Conservation (phyloP, 2,888 invertebrate species). For the Mellilla xanthometata region DNA sequence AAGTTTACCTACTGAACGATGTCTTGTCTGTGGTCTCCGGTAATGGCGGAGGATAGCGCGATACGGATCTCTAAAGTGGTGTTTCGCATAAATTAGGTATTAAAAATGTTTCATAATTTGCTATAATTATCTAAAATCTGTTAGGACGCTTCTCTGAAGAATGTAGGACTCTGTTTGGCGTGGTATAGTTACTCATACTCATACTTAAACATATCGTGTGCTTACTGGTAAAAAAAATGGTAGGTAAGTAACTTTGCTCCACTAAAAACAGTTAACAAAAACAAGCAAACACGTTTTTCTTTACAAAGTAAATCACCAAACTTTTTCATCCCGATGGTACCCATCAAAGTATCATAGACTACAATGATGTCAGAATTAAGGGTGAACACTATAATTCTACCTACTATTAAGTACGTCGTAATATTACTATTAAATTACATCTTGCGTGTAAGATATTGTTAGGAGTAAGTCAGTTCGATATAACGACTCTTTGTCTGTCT, state of each 20-base stretch:
- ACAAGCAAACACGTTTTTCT: too few relatives aligned
- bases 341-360: slow-evolving; percentile 8
- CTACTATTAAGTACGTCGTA: background rate
- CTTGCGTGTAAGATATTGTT: background rate
- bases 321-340: background rate
- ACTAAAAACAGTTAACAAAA: too few relatives aligned
- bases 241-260: too few relatives aligned
- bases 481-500: too few relatives aligned
- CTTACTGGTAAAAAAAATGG: too few relatives aligned
- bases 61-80: slow-evolving; percentile 24
- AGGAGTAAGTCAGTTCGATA: too few relatives aligned
- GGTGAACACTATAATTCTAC: slow-evolving; percentile 2
- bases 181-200: background rate
- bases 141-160: slow-evolving; percentile 40
- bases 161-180: slow-evolving; percentile 1
- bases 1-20: too few relatives aligned
- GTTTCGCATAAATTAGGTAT: slow-evolving; percentile 22
- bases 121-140: slow-evolving; percentile 26
- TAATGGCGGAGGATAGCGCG: slow-evolving; percentile 26
- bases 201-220: too few relatives aligned
- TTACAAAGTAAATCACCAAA: background rate
- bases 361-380: slow-evolving; percentile 15
- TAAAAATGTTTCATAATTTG: slow-evolving; percentile 23
- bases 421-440: background rate
- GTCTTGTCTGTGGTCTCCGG: too few relatives aligned